phyloP scores from a whole-genome alignment of 2,113 vertebrate species.

The Crotalus viridis region DNA sequence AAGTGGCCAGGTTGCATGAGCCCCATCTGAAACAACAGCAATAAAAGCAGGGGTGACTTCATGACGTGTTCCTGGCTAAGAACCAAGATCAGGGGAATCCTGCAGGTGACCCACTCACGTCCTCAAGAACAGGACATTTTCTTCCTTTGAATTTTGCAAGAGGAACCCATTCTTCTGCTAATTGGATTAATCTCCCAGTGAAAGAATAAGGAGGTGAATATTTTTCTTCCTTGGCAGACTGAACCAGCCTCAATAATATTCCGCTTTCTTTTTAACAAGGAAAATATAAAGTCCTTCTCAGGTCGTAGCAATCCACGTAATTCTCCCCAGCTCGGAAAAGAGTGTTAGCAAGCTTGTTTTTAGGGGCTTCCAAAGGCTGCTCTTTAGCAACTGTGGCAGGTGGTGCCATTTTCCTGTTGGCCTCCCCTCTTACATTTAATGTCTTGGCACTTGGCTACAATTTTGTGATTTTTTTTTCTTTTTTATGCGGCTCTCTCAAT shows the following conservation, averaged over 20 bases:
- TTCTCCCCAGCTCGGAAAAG: conserved; percentile 16
- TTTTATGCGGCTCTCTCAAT: conserved; percentile 74
- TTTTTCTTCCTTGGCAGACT: accelerated
- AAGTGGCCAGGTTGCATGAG: background rate
- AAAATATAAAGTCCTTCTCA: background rate
- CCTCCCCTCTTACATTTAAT: conserved; percentile 54
- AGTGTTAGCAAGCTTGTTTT: background rate
- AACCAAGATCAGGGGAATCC: background rate
- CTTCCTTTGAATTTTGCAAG: background rate
- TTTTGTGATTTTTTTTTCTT: conserved; percentile 53
- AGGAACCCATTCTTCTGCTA: background rate
- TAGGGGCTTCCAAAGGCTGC: background rate
- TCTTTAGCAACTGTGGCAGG: conserved; percentile 18
- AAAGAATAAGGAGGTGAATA: background rate
- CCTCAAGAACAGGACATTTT: background rate
- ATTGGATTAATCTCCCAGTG: conserved; percentile 27
- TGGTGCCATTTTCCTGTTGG: conserved; percentile 12
- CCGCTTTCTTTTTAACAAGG: background rate
- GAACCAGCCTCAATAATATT: background rate
- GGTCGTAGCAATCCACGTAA: background rate
- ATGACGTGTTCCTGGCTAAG: background rate
- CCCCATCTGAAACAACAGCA: no score
- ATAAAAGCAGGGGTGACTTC: no score
- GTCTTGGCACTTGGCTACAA: conserved; percentile 65
- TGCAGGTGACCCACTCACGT: background rate